phyloP scores from a whole-genome alignment of 37 sponge, comb jelly and placozoan species.

The Axinella damicornis region DNA sequence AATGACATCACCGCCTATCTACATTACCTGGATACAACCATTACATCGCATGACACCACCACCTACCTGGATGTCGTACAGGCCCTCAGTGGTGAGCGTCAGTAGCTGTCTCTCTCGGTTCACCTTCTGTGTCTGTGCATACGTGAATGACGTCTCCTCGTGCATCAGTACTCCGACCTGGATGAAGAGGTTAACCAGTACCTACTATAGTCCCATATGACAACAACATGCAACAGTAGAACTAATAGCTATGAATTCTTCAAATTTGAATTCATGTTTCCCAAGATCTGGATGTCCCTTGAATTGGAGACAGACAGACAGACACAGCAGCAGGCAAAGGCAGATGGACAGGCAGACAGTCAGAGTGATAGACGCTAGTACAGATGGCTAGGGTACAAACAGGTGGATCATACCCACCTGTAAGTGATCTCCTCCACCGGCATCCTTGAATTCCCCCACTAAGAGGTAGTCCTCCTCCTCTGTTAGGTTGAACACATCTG shows the following conservation, averaged over 20 bases:
- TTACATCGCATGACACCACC: not conserved
- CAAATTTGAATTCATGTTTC: no score
- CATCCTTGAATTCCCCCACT: slow-evolving; percentile 43
- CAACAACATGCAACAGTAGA: no score
- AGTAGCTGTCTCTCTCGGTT: slow-evolving; percentile 54
- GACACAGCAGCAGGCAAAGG: no score
- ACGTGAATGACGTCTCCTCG: slow-evolving; percentile 36
- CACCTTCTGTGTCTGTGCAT: slow-evolving; percentile 58
- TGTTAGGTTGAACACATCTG: slow-evolving; percentile 34
- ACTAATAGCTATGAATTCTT: no score
- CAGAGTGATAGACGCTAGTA: not conserved
- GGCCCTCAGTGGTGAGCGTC: slow-evolving; percentile 14
- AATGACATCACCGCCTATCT: no score
- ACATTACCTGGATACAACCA: no score
- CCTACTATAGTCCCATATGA: no score
- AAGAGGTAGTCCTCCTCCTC: slow-evolving; percentile 48
- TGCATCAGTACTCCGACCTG: slow-evolving; percentile 75
- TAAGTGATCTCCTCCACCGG: slow-evolving; percentile 33
- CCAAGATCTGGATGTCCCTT: no score
- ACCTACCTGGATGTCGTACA: slow-evolving; percentile 63
- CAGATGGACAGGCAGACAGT: not conserved
- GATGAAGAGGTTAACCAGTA: not conserved
- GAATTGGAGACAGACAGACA: slow-evolving; percentile 1
- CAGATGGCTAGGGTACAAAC: not conserved
- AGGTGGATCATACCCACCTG: no score